Evolutionary conservation across 2,113 vertebrate genomes (phyloP).

Genomic region (Hemichromis elongatus): DNA sequence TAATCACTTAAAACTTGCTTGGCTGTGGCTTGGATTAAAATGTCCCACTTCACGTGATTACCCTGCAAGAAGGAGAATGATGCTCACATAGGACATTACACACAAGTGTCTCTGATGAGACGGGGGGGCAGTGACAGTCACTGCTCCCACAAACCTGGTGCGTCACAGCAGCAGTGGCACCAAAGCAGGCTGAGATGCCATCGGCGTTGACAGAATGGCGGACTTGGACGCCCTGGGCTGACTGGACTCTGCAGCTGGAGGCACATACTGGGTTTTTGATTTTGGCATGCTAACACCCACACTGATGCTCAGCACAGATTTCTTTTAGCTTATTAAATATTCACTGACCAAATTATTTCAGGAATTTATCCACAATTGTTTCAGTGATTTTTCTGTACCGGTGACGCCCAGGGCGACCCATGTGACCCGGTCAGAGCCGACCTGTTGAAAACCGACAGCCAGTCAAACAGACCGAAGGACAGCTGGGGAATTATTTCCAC

Average conservation of each 20-base stretch:
- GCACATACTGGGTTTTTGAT: neutral
- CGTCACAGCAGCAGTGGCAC: neutral
- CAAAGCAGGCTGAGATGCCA: neutral
- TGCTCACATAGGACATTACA: fast-evolving
- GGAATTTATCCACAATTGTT: neutral
- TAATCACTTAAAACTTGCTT: neutral
- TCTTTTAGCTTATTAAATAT: neutral
- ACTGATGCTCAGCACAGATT: neutral
- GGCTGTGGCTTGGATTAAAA: neutral
- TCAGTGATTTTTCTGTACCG: neutral
- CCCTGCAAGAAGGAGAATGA: neutral
- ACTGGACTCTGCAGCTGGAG: neutral
- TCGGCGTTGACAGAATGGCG: neutral
- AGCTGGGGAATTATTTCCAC: neutral
- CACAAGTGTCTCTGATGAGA: neutral
- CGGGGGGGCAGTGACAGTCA: neutral
- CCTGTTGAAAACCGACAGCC: neutral
- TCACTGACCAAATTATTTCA: neutral
- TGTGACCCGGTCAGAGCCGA: neutral
- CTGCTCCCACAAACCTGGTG: neutral
- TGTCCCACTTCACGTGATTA: neutral
- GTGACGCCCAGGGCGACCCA: neutral
- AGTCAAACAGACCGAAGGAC: neutral
- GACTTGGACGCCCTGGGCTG: neutral
- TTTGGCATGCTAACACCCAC: neutral